Evolutionary conservation across 1,140 invertebrate species (phyloP), one percentile per base, ranked within the genome.

Genomic region (Druon quercuslanigerum): DNA sequence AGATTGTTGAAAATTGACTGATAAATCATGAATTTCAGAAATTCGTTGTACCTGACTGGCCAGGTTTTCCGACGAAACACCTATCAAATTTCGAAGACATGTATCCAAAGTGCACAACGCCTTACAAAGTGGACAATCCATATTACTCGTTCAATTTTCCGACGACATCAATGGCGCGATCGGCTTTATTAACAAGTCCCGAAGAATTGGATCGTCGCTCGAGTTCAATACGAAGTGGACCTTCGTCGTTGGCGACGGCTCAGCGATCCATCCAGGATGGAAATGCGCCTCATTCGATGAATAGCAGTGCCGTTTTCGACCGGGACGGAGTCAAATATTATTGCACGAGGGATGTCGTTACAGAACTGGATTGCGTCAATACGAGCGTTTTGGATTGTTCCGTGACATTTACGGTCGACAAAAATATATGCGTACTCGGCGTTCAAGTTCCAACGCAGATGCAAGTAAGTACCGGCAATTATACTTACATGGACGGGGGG

Each of bases 371-470:
- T 83, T 94, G 94, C 80, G 89, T 94, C 74, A 96, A 96, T 85
- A 93, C 93, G 2, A 94, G 94, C 75, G 94, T 95, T 13, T 92
- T 96, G 25, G 95, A 96, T 85, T 95, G 94, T 82, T 94, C 94
- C 14, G 92, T 96, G 7, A 95, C 95, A 3, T 96, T 96, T 85
- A 94, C 93, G 83, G 95, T 96, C 4, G 95, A 96, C 85, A 95
- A 94, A 86, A 95, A 96, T 87, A 95, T 96, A 82, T 96, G 94
- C 84, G 92, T 96, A 50, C 91, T 94, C 51, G 95, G 95, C 14
- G 92, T 94, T 66, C 94, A 94, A 92, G 95, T 93, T 56, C 90
- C 85, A 81, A 91, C 90, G 76, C 91, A 88, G 88, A 86, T 89
- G 5, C 19, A 20, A 51, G 50, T 72, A 20, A 51, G 50, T 9